phyloP scores from a whole-genome alignment of 2,113 vertebrate genomes.

The Mixornis gularis region DNA sequence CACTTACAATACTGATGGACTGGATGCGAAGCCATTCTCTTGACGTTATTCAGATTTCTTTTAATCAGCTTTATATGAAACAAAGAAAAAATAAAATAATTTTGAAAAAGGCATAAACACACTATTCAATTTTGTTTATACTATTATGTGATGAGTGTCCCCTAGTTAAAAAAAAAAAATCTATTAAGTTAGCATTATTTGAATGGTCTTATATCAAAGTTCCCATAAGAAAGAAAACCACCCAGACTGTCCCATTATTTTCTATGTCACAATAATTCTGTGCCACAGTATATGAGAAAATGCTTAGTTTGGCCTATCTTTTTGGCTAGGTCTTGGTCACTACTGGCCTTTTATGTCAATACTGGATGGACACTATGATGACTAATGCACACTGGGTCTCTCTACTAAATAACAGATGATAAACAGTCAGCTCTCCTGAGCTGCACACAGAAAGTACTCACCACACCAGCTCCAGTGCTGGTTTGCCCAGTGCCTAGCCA shows the following conservation, averaged over 20 bases:
- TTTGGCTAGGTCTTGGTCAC: neutral
- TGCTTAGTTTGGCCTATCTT: neutral
- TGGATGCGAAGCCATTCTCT: constrained; percentile 96
- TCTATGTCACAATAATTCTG: neutral
- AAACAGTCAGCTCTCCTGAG: neutral
- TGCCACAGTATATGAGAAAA: neutral
- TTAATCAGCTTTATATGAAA: constrained; percentile 87
- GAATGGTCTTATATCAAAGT: neutral
- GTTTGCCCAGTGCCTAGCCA: constrained; percentile 97
- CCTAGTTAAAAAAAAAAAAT: neutral
- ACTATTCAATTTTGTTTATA: neutral
- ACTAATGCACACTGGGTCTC: neutral
- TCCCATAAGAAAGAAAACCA: neutral
- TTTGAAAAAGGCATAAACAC: neutral
- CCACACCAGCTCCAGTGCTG: constrained; percentile 93
- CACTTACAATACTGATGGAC: constrained; percentile 97
- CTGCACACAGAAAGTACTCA: constrained; percentile 49
- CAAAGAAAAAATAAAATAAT: neutral
- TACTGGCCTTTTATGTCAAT: neutral
- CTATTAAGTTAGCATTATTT: neutral
- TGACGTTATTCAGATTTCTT: constrained; percentile 95
- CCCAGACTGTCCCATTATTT: neutral
- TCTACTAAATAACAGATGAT: neutral
- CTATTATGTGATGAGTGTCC: neutral
- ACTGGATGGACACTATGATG: neutral